A percentile compares a stretch with the other conserved stretches of the same genome.
phyloP scores from a whole-genome alignment of 2,888 invertebrate species.

The Cremastinae sp. region DNA sequence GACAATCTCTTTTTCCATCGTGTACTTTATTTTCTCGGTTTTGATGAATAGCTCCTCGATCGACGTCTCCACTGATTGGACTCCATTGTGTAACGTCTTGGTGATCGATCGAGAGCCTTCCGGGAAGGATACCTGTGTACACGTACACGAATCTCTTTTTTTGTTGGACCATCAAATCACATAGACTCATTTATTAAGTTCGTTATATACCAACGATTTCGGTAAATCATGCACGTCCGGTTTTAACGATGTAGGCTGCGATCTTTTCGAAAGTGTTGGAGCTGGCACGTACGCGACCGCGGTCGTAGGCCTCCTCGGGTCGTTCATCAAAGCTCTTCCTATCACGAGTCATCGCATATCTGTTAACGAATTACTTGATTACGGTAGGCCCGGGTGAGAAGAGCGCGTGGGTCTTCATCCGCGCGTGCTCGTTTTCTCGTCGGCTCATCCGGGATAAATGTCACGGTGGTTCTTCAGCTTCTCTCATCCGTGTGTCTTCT shows the following conservation, averaged over 20 bases:
- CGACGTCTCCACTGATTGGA: slow-evolving; percentile 21
- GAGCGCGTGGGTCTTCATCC: slow-evolving; percentile 51
- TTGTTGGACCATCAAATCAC: background rate
- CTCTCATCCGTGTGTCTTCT: slow-evolving; percentile 4
- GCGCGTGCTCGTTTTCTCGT: slow-evolving; percentile 42
- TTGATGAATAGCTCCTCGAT: slow-evolving; percentile 16
- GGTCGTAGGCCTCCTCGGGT: slow-evolving; percentile 3
- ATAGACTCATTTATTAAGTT: slow-evolving; percentile 3
- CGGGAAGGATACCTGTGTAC: background rate
- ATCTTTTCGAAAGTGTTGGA: slow-evolving; percentile 28
- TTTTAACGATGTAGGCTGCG: slow-evolving; percentile 9
- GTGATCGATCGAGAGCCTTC: slow-evolving; percentile 24
- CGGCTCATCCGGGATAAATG: slow-evolving; percentile 63
- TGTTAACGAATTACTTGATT: slow-evolving; percentile 50
- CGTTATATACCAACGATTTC: slow-evolving; percentile 18
- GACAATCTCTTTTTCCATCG: background rate
- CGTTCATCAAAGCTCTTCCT: slow-evolving; percentile 45
- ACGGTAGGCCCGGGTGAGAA: slow-evolving; percentile 37
- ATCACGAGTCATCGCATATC: slow-evolving; percentile 52
- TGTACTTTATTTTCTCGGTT: background rate
- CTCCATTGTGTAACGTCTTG: slow-evolving; percentile 28
- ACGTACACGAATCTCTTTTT: background rate
- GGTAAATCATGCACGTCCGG: slow-evolving; percentile 37
- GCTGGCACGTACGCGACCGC: slow-evolving; percentile 32
- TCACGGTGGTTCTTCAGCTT: slow-evolving; percentile 48